phyloP scores from a whole-genome alignment of 2,797 vertebrate species.

The Dendrocincla tyrannina region DNA sequence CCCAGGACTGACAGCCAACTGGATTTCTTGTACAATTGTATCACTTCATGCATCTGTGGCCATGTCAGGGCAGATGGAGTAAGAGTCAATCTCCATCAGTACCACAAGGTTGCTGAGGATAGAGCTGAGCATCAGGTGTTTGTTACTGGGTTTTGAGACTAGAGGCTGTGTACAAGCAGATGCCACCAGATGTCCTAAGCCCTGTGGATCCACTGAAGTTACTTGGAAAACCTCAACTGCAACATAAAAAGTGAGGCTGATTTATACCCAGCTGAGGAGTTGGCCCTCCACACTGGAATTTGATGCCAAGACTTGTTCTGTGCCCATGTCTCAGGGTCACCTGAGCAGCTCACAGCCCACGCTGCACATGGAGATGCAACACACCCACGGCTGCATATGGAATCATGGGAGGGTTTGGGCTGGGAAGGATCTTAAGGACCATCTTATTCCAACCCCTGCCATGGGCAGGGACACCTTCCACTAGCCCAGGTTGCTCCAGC shows the following conservation, averaged over 20 bases:
- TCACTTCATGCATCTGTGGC: not conserved
- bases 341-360: not conserved
- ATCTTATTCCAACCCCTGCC: no score
- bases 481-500: not conserved
- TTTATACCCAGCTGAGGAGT: not conserved
- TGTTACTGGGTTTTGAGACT: not conserved
- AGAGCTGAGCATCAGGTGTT: not conserved
- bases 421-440: not conserved
- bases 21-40: not conserved
- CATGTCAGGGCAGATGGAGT: not conserved
- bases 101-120: not conserved
- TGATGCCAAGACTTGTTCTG: not conserved
- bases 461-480: not conserved
- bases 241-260: rapidly evolving
- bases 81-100: not conserved
- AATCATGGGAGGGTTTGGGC: not conserved
- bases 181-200: not conserved
- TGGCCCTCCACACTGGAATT: not conserved
- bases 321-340: not conserved
- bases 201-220: not conserved
- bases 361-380: not conserved
- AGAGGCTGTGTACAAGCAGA: not conserved
- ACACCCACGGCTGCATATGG: not conserved
- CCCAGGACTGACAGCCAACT: not conserved
- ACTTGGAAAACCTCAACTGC: not conserved